Base-by-base conservation (phyloP, 1,140 invertebrate species). In the Colletes gigas region DNA sequence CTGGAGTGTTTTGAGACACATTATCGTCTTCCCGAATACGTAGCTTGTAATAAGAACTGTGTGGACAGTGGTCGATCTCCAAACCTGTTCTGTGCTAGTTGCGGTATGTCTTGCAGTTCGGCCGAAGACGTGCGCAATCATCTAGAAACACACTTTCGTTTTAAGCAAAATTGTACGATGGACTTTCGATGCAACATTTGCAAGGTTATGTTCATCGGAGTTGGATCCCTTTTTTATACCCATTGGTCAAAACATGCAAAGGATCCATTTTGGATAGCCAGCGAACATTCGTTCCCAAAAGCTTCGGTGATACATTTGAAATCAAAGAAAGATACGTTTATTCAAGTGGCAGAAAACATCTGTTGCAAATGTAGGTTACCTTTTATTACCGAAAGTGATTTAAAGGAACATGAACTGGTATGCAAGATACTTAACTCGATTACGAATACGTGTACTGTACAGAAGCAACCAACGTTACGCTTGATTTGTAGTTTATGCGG, bases 151-250 rank as follows among this genome's bases (percentile, higher is more conserved):
- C 92, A 93, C 41, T 74, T 81, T 0, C 83, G 65, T 1, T 50
- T 83, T 5, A 83, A 88, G 47, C 14, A 68, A 21, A 78, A 86
- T 7, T 77, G 52, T 0, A 88, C 71, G 0, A 77, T 89, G 4
- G 87, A 82, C 0, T 91, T 92, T 21, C 78, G 88, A 4, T 93
- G 93, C 52, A 90, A 92, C 15, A 91, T 92, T 30, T 93, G 93
- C 50, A 90, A 91, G 50, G 86, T 93, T 3, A 74, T 91, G 1
- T 93, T 93, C 30, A 87, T 88, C 60, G 90, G 91, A 7, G 80
- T 87, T 41, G 91, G 92, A 4, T 66, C 73, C 0, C 50, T 91
- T 0, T 93, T 93, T 72, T 89, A 88, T n/a, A 81, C 62, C 0
- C 93, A 93, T 65, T 93, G 92, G 89, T 87, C 81, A 4, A 88